These are phyloP conservation scores for Epizoanthus ramosus DNA, from an alignment of 92 coral and sea anemone species.

Conservation along the genomic window DNA sequence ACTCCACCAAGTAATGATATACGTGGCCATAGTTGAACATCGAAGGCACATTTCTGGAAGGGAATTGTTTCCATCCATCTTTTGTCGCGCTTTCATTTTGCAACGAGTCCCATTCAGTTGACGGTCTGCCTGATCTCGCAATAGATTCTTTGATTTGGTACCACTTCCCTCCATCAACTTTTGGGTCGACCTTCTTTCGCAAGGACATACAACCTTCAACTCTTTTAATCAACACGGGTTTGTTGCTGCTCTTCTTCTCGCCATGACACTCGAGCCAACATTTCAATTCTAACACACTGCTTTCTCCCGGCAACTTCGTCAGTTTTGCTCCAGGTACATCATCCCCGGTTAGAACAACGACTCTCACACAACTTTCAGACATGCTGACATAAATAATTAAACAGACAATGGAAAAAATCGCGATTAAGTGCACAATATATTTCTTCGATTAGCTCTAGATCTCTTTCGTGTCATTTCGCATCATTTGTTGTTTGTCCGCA, in stretches of 20 bases:
- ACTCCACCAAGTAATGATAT: too few species aligned
- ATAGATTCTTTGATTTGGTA: slow-evolving; percentile 21
- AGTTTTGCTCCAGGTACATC: slow-evolving; percentile 30
- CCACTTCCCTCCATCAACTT: slow-evolving; percentile 38
- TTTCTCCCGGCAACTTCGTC: background rate
- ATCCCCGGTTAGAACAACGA: background rate
- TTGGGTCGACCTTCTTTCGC: slow-evolving; percentile 30
- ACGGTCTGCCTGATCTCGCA: background rate
- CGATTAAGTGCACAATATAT: too few species aligned
- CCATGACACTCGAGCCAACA: slow-evolving; percentile 23
- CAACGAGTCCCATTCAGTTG: background rate
- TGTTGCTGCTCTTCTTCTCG: slow-evolving; percentile 13
- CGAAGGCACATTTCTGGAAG: too few species aligned
- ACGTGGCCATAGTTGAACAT: too few species aligned
- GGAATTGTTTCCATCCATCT: too few species aligned
- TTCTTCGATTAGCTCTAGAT: background rate
- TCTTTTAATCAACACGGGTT: slow-evolving; percentile 10
- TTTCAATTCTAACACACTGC: slow-evolving; percentile 18
- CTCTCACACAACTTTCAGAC: slow-evolving; percentile 1
- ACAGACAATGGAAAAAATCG: background rate
- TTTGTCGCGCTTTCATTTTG: background rate
- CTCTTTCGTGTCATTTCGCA: background rate
- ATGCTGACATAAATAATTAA: background rate
- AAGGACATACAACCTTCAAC: slow-evolving; percentile 2
- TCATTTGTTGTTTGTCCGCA: background rate